phyloP scores from a whole-genome alignment of 2,888 invertebrate species.

The Apeira syringaria region DNA sequence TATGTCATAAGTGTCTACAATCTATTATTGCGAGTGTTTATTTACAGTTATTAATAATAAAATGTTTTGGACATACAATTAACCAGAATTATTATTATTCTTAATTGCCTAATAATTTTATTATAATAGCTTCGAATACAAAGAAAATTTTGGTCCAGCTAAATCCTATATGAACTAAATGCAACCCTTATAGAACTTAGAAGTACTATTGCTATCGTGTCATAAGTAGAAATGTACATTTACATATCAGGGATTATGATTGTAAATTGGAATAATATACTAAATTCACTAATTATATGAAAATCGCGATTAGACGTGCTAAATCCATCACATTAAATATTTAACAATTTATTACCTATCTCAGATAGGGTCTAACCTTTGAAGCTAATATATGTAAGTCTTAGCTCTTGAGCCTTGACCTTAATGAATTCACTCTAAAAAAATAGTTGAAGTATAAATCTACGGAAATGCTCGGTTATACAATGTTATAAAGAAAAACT shows the following conservation, averaged over 20 bases:
- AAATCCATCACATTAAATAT: conserved; percentile 36
- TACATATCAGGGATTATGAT: conserved; percentile 42
- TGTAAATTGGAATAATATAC: conserved; percentile 46
- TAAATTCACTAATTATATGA: conserved; percentile 42
- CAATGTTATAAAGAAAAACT: too few relatives aligned
- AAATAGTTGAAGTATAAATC: conserved; percentile 26
- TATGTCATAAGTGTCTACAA: conserved; percentile 59
- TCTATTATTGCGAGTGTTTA: conserved; percentile 78
- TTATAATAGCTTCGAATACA: conserved; percentile 62
- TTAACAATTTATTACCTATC: conserved; percentile 38
- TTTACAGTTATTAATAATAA: conserved; percentile 58
- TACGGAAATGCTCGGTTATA: conserved; percentile 28
- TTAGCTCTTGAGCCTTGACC: conserved; percentile 34
- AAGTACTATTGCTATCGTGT: conserved; percentile 63
- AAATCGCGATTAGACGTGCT: conserved; percentile 42
- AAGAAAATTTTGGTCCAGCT: conserved; percentile 83
- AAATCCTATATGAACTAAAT: conserved; percentile 74
- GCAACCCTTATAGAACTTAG: conserved; percentile 69
- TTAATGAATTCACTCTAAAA: conserved; percentile 19
- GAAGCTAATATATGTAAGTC: conserved; percentile 27
- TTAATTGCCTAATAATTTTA: conserved; percentile 56
- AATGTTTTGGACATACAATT: conserved; percentile 69
- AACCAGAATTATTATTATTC: conserved; percentile 56
- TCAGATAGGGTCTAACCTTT: conserved; percentile 36
- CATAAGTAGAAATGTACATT: conserved; percentile 56